These are phyloP conservation scores for Sitodiplosis mosellana DNA, from an alignment of 1,140 invertebrate genomes.

Conservation along the genomic window DNA sequence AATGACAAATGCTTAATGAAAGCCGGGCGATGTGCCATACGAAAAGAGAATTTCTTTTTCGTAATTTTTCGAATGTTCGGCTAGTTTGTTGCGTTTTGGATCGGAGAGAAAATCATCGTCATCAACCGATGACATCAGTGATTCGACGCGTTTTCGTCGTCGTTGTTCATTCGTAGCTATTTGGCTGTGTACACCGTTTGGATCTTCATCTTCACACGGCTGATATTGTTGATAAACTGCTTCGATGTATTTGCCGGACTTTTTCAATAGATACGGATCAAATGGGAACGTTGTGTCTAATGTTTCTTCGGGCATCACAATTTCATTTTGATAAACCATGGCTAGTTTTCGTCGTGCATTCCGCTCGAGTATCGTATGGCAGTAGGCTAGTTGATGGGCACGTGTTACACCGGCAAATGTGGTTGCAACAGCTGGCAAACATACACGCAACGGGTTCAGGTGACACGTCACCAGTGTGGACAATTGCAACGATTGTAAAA, in stretches of 20 bases:
- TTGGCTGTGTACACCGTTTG: conserved; percentile 2
- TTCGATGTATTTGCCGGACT: conserved; percentile 24
- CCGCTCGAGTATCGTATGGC: conserved; percentile 72
- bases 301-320: conserved; percentile 24
- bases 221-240: conserved; percentile 27
- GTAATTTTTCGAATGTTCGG: too few relatives aligned
- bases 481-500: conserved; percentile 63
- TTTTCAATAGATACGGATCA: conserved; percentile 53
- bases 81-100: conserved; percentile 13
- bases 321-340: conserved; percentile 29
- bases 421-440: conserved; percentile 53
- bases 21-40: too few relatives aligned
- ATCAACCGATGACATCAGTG: conserved; percentile 15
- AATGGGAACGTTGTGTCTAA: conserved; percentile 64
- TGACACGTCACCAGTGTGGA: conserved; percentile 62
- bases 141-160: conserved; percentile 22
- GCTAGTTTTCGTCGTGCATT: conserved; percentile 53
- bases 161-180: conserved; percentile 9
- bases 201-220: conserved; percentile 13
- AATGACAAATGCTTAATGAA: too few relatives aligned
- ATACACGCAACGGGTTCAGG: conserved; percentile 70
- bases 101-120: conserved; percentile 22
- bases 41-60: too few relatives aligned
- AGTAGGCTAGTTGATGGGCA: conserved; percentile 81
- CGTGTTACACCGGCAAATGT: conserved; percentile 71